These are phyloP conservation scores for Protodeltote pygarga DNA, from an alignment of 2,888 invertebrate species.

Conservation along the genomic window DNA sequence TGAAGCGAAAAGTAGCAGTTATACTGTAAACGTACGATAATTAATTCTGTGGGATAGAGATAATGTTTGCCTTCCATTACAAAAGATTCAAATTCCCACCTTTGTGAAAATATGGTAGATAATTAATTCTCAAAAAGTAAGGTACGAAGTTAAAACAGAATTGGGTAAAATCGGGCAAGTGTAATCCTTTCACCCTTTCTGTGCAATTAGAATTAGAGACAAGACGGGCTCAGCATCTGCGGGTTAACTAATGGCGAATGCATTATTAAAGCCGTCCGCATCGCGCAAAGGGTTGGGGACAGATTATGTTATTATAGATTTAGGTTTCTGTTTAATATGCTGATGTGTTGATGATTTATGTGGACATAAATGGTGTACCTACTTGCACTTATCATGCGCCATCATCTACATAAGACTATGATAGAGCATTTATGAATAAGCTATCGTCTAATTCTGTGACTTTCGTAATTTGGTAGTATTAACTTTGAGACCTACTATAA, in stretches of 20 bases:
- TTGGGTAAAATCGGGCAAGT: constrained; percentile 61
- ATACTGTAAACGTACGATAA: neutral
- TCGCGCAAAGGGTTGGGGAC: constrained; percentile 75
- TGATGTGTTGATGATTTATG: constrained; percentile 54
- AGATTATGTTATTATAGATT: constrained; percentile 80
- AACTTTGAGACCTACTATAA: too few species aligned
- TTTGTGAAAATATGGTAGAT: constrained; percentile 36
- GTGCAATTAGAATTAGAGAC: constrained; percentile 79
- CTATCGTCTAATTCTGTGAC: too few species aligned
- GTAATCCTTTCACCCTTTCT: constrained; percentile 80
- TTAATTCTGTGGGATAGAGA: constrained; percentile 11
- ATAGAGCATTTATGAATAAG: too few species aligned
- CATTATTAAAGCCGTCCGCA: constrained; percentile 80
- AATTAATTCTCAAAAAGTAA: constrained; percentile 62
- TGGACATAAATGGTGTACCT: constrained; percentile 5
- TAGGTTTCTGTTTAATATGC: constrained; percentile 58
- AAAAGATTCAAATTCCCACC: constrained; percentile 38
- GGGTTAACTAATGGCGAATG: constrained; percentile 84
- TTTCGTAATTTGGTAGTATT: too few species aligned
- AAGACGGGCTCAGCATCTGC: constrained; percentile 78
- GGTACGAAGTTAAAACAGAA: constrained; percentile 60
- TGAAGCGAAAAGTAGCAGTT: constrained; percentile 12
- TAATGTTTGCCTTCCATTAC: constrained; percentile 63
- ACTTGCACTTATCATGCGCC: too few species aligned
- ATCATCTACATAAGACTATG: too few species aligned